phyloP scores from a whole-genome alignment of 2,888 invertebrate species.

The Drosophila testacea region DNA sequence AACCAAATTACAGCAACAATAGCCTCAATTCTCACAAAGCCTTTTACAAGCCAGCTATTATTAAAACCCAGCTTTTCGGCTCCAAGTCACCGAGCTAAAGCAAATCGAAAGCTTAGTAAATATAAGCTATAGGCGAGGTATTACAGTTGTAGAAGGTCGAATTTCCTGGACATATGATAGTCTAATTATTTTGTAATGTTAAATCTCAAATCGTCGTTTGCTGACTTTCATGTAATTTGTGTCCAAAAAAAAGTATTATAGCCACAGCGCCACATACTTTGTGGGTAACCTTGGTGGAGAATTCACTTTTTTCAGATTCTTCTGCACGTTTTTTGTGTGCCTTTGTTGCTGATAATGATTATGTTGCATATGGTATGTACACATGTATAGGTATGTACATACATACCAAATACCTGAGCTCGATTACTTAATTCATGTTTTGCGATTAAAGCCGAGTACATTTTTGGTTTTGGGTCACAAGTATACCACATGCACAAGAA shows the following conservation, averaged over 20 bases:
- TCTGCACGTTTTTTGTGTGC: constrained; percentile 46
- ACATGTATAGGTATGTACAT: constrained; percentile 13
- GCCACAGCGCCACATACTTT: constrained; percentile 71
- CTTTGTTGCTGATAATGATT: constrained; percentile 18
- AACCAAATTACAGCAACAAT: constrained; percentile 38
- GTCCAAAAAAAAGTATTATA: constrained; percentile 25
- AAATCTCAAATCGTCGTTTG: constrained; percentile 64
- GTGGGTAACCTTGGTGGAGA: constrained; percentile 66
- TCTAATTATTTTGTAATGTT: constrained; percentile 72
- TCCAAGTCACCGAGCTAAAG: constrained; percentile 17
- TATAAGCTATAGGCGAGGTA: constrained; percentile 4
- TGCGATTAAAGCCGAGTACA: constrained; percentile 27
- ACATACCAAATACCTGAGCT: constrained; percentile 6
- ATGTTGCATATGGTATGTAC: not conserved
- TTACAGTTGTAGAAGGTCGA: constrained; percentile 3
- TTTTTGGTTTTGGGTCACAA: constrained; percentile 14
- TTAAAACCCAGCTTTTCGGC: constrained; percentile 28
- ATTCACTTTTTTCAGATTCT: constrained; percentile 47
- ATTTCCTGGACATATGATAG: constrained; percentile 51
- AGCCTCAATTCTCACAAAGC: constrained; percentile 69
- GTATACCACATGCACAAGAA: constrained; percentile 37
- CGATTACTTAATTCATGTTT: constrained; percentile 30
- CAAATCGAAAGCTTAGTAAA: constrained; percentile 18
- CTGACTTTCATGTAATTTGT: constrained; percentile 70
- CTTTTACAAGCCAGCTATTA: constrained; percentile 59